Base-by-base conservation (phyloP, 2,888 invertebrate genomes). In the Heteromurus nitidus region DNA sequence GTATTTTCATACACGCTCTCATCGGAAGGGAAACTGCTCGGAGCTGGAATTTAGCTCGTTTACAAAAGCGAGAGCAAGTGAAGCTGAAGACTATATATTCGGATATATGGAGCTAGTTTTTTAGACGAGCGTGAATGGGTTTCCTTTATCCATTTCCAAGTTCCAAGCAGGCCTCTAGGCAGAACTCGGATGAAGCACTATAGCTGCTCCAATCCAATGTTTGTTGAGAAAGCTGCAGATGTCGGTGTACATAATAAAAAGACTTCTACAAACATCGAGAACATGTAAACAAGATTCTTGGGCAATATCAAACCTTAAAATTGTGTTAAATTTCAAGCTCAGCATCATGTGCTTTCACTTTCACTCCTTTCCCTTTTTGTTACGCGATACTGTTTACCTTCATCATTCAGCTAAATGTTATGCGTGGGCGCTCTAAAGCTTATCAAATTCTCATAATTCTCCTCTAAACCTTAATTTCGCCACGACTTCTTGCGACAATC, bases 151-250 rank as follows among this genome's bases (percentile, higher is more conserved):
- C 5, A 13, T 36, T 13, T 5, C 36, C 13, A 13, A 9, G 13
- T 36, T 36, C 36, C 7, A 36, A 36, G 13, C 36, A 55, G 24
- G 55, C 55, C 55, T 55, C 55, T 55, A 55, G 55, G 20, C 55
- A 55, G 9, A 55, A 55, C 22, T 7, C 24, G 16, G 3, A 22
- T 55, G 24, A 2, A 55, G 7, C 24, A 3, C 3, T 24, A n/a
- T 5, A 24, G 20, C 3, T 3, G 55, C 11, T 55, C n/a, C 47
- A 47, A 11, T 16, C 13, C 36, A 36, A n/a, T n/a, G n/a, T 36
- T 36, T 36, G 36, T 36, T 36, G 13, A 36, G 36, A 50, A 20
- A 55, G 55, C 20, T 20, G 55, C 55, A 55, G 55, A 55, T 55
- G 24, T 22, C 24, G 24, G 55, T 20, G 13, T 16, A 55, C 55